Base-by-base conservation (phyloP, 1,140 invertebrate species). In the Arion vulgaris region DNA sequence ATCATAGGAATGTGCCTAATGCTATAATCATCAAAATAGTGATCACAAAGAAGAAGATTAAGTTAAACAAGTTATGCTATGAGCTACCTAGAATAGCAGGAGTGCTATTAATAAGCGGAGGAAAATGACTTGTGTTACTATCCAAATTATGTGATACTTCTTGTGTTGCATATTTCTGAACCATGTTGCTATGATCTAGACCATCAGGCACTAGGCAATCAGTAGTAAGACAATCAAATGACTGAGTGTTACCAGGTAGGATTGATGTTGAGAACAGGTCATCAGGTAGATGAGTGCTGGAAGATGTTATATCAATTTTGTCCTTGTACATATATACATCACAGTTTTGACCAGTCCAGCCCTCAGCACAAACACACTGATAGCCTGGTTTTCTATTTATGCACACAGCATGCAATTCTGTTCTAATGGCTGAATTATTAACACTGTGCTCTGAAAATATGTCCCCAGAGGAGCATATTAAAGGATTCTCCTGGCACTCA, bases 401-500 rank as follows among this genome's bases (percentile, higher is more conserved):
- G 17, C 73, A 34, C 11, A 34, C 39, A 34, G 45, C 32, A 17
- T n/a, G 73, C 5, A 28, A 32, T 26, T 41, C 0, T 38, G 1
- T 1, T 23, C 9, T 23, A 75, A 1, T 51, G 1, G 28, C 49
- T 36, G 32, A 13, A 26, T n/a, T 26, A n/a, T 41, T 75, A n/a
- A 32, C 41, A 51, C 0, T 15, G 15, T 75, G 51, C 28, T 49
- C 15, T 0, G 28, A 32, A 34, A 34, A 15, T 15, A 1, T 45
- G 23, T 75, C 17, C 1, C 73, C 19, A 19, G 2, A 34, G 4
- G 32, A 19, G 26, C 45, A 45, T 23, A 51, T 36, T 9, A 15
- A 19, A 15, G 32, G 51, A 32, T 49, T 36, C 13, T 51, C 73
- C 19, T 38, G 5, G 80, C 96, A 98, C 0, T 93, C 89, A 90